Conservation (phyloP, 2,113 vertebrate species). For the Chinchilla lanigera region DNA sequence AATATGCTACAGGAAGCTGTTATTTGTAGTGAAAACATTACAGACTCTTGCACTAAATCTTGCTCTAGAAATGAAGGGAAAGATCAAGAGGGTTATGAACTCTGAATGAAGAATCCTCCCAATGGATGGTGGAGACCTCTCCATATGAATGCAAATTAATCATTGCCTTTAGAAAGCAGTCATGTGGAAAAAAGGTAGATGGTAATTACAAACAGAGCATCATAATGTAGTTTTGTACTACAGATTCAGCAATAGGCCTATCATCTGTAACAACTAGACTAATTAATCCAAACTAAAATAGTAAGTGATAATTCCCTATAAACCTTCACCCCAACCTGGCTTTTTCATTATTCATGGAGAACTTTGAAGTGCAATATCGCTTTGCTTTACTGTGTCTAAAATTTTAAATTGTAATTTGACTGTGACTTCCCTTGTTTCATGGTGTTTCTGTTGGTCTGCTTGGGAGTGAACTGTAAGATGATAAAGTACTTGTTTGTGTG, state of each 20-base stretch:
- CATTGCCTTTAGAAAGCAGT: not conserved
- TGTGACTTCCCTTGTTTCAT: not conserved
- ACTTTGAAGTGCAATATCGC: not conserved
- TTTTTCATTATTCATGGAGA: not conserved
- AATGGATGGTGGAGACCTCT: not conserved
- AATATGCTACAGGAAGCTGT: not conserved
- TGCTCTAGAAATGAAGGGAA: not conserved
- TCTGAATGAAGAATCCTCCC: not conserved
- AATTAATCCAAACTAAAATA: not conserved
- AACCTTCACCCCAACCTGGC: not conserved
- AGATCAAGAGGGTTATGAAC: not conserved
- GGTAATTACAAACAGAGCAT: not conserved
- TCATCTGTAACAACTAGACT: not conserved
- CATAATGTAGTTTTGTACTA: not conserved
- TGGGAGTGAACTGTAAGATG: not conserved
- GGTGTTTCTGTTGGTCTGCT: not conserved
- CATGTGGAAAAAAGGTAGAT: not conserved
- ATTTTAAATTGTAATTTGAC: not conserved
- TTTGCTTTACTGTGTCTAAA: not conserved
- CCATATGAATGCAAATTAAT: not conserved
- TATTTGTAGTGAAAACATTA: not conserved
- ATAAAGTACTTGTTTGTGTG: not conserved
- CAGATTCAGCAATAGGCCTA: not conserved
- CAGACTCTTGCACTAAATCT: not conserved
- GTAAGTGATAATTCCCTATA: not conserved